Percentiles rank a stretch among this genome's conserved stretches.
Conservation (phyloP, 2,797 vertebrate genomes). For the Eulemur rubriventer region DNA sequence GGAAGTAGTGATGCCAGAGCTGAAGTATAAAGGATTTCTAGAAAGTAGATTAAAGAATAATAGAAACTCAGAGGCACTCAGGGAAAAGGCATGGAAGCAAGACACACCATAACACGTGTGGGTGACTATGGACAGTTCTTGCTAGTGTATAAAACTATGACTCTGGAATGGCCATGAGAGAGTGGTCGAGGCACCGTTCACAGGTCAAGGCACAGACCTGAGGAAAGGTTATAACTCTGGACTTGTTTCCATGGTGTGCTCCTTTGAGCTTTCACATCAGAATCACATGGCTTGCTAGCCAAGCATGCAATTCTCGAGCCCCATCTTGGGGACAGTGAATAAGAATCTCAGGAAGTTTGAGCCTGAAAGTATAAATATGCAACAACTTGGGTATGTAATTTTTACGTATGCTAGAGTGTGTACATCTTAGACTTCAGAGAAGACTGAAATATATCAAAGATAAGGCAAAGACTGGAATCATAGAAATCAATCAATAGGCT, state of each 20-base stretch:
- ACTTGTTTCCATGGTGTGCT: background rate
- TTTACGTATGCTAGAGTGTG: background rate
- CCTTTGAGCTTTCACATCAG: background rate
- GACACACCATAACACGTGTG: background rate
- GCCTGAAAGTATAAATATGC: too few species aligned
- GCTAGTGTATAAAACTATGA: background rate
- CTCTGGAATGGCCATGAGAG: rapidly evolving
- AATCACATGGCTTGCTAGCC: background rate
- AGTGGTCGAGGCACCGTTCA: background rate
- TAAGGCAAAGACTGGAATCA: background rate
- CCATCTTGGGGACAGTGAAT: background rate
- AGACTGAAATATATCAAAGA: background rate
- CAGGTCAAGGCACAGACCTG: too few species aligned
- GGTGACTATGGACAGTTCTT: background rate
- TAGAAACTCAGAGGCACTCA: background rate
- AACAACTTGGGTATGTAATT: background rate
- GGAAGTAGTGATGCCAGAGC: background rate
- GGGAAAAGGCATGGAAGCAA: background rate
- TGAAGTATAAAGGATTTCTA: background rate
- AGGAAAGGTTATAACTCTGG: background rate
- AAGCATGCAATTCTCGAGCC: background rate
- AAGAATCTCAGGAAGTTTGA: background rate
- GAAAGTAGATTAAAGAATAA: background rate
- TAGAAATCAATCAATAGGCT: background rate
- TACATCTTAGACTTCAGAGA: background rate